A percentile compares a stretch with the other conserved stretches of the same genome.
These are phyloP conservation scores for Eumacrocentrus americanus DNA, from an alignment of 2,888 invertebrate species.

Conservation along the genomic window DNA sequence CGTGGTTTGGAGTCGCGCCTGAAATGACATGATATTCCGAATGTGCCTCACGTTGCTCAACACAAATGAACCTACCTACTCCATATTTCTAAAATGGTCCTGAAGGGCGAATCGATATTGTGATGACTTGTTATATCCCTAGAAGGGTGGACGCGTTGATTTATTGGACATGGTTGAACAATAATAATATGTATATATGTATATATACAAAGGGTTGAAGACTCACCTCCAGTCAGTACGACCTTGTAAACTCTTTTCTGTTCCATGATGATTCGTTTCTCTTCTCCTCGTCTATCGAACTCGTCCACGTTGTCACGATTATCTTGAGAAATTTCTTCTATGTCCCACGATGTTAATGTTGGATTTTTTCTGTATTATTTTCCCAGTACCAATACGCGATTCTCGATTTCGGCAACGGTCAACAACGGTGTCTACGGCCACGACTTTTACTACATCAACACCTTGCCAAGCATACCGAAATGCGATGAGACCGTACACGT, in stretches of 20 bases:
- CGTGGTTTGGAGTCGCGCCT: too few relatives aligned
- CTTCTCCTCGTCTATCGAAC: constrained; percentile 29
- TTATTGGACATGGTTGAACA: neutral
- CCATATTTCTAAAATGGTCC: too few relatives aligned
- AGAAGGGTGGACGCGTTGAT: too few relatives aligned
- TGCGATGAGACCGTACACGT: constrained; percentile 36
- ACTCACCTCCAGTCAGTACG: constrained; percentile 88
- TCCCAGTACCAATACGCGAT: neutral
- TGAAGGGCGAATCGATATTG: too few relatives aligned
- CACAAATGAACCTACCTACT: too few relatives aligned
- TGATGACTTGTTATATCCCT: too few relatives aligned
- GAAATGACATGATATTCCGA: too few relatives aligned
- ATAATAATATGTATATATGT: neutral
- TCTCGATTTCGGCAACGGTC: constrained; percentile 28
- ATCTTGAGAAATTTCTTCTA: neutral
- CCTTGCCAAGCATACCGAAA: constrained; percentile 44
- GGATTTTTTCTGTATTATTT: constrained; percentile 10
- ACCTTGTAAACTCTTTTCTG: constrained; percentile 81
- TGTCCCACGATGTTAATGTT: neutral
- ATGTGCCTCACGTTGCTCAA: too few relatives aligned
- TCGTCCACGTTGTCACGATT: constrained; percentile 8
- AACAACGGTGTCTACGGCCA: constrained; percentile 43
- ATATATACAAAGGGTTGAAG: constrained; percentile 2
- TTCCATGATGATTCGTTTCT: constrained; percentile 53
- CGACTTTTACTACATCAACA: constrained; percentile 54